These are phyloP conservation scores for Trachelus stipa DNA, from an alignment of 2,888 invertebrate species.

Conservation along the genomic window DNA sequence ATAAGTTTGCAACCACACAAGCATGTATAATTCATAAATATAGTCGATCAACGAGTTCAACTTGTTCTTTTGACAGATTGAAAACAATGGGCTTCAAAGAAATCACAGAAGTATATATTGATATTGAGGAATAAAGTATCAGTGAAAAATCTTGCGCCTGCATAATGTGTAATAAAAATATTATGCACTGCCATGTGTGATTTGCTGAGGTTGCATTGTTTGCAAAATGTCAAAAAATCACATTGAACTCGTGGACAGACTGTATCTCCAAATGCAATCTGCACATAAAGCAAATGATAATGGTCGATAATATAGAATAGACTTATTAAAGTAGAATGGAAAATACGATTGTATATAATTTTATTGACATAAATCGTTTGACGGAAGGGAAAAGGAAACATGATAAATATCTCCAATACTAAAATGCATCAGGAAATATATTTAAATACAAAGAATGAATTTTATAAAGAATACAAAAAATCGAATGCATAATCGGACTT, in stretches of 20 bases:
- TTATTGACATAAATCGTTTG: background rate
- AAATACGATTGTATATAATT: background rate
- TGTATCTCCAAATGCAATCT: background rate
- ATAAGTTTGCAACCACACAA: background rate
- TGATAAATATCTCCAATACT: background rate
- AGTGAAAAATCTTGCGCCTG: too few species aligned
- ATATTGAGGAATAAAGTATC: too few species aligned
- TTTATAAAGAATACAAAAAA: background rate
- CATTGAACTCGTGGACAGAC: too few species aligned
- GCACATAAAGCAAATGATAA: background rate
- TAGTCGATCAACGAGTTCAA: too few species aligned
- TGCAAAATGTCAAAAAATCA: too few species aligned
- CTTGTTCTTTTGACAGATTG: too few species aligned
- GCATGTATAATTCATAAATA: background rate
- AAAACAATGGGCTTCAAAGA: too few species aligned
- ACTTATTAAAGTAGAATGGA: background rate
- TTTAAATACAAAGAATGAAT: background rate
- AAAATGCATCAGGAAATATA: background rate
- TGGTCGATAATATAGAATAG: too few species aligned
- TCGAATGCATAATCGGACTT: background rate
- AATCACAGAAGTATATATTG: too few species aligned
- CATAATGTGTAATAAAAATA: too few species aligned
- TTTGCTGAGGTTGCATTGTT: too few species aligned
- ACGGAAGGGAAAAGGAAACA: background rate
- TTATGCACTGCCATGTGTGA: too few species aligned